Conservation (phyloP, 2,113 vertebrate genomes). For the Neogale vison region DNA sequence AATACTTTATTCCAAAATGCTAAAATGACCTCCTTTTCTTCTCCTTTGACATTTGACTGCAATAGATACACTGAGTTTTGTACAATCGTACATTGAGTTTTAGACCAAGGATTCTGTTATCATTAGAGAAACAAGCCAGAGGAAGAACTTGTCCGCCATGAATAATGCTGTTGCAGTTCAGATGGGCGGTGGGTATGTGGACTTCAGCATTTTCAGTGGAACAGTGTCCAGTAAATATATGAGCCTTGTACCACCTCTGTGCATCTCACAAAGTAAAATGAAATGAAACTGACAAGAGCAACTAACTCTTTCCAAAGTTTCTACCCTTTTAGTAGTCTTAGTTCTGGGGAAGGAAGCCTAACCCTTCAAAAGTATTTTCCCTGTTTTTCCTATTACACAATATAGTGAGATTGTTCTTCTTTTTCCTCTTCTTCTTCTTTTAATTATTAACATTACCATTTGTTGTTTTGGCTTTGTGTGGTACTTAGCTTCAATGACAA, state of each 20-base stretch:
- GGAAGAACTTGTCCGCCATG: background rate
- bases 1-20: background rate
- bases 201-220: background rate
- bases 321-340: background rate
- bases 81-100: background rate
- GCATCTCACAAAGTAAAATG: slow-evolving; percentile 15
- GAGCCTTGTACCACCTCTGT: slow-evolving; percentile 56
- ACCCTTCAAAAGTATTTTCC: background rate
- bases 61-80: background rate
- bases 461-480: slow-evolving; percentile 40
- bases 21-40: background rate
- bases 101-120: background rate
- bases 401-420: background rate
- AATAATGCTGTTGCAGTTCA: slow-evolving; percentile 22
- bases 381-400: background rate
- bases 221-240: background rate
- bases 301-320: slow-evolving; percentile 42
- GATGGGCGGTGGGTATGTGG: background rate
- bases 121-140: background rate
- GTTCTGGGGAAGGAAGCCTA: accelerated
- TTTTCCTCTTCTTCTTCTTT: background rate
- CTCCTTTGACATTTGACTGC: background rate
- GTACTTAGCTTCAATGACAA: slow-evolving; percentile 1
- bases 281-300: background rate
- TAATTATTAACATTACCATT: slow-evolving; percentile 16